A percentile compares a stretch with the other conserved stretches of the same genome.
phyloP scores from a whole-genome alignment of 2,113 vertebrate genomes.

The Aldabrachelys gigantea region DNA sequence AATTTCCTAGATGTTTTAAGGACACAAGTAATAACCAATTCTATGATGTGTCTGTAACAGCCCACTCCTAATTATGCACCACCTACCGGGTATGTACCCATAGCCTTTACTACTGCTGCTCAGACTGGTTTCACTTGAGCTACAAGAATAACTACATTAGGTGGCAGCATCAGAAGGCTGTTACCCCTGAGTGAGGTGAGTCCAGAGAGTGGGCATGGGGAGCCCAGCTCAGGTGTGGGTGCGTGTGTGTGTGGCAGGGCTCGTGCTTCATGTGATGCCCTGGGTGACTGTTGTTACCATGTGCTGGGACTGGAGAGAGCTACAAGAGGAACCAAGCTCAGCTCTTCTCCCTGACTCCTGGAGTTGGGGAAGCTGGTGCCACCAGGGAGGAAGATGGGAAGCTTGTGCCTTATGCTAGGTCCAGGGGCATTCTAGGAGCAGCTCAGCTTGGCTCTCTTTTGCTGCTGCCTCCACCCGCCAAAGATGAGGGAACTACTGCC shows the following conservation, averaged over 20 bases:
- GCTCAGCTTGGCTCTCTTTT: neutral
- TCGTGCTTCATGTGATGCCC: neutral
- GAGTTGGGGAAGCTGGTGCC: neutral
- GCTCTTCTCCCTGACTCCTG: neutral
- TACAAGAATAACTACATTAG: neutral
- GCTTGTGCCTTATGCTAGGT: neutral
- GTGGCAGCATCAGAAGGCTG: neutral
- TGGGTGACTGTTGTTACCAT: neutral
- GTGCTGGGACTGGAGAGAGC: neutral
- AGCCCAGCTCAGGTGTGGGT: too few relatives aligned
- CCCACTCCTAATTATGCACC: neutral
- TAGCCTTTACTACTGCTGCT: neutral
- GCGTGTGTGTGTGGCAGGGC: too few relatives aligned
- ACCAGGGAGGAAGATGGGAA: neutral
- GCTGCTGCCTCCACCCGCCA: neutral
- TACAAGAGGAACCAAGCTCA: neutral
- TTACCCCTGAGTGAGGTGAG: neutral
- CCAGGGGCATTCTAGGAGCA: neutral
- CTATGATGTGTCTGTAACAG: too few relatives aligned
- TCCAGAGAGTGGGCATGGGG: too few relatives aligned
- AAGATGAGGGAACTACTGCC: neutral
- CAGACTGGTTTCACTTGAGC: neutral
- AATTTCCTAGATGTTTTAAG: neutral
- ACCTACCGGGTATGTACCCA: neutral
- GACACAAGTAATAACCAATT: neutral